Evolutionary conservation across 2,797 vertebrate genomes (phyloP).

Genomic region (Petrocephalus schoutedeni): DNA sequence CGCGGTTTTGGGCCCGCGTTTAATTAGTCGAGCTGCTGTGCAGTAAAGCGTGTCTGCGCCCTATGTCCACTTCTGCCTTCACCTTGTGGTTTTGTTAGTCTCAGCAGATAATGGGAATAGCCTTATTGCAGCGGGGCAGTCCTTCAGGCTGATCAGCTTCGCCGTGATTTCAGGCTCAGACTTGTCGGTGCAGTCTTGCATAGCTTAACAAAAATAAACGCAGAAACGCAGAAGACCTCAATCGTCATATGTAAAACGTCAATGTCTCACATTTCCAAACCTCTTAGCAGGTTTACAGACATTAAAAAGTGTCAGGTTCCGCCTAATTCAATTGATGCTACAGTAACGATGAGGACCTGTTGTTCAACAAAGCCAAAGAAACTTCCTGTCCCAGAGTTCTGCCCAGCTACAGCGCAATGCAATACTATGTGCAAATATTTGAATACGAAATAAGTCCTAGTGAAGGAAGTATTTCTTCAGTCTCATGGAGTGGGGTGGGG

Average conservation of each 20-base stretch:
- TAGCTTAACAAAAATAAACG: background rate
- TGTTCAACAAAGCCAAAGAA: conserved; percentile 15
- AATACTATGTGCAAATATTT: conserved; percentile 22
- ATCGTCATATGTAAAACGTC: background rate
- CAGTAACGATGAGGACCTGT: background rate
- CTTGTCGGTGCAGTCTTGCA: background rate
- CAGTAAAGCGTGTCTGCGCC: background rate
- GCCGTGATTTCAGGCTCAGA: background rate
- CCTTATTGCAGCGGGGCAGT: background rate
- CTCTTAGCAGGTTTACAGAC: background rate
- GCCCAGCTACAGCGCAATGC: background rate
- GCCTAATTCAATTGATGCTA: background rate
- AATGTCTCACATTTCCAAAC: background rate
- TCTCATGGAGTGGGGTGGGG: background rate
- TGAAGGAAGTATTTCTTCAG: conserved; percentile 23
- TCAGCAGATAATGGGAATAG: background rate
- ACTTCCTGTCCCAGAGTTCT: background rate
- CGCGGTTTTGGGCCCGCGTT: background rate
- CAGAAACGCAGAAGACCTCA: background rate
- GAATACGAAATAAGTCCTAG: background rate
- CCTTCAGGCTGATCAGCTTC: background rate
- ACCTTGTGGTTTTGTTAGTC: background rate
- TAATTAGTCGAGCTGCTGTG: background rate
- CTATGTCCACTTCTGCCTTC: background rate
- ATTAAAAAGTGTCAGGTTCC: background rate